Evolutionary conservation across 2,113 vertebrate genomes (phyloP).

Genomic region (Eolophus roseicapilla): DNA sequence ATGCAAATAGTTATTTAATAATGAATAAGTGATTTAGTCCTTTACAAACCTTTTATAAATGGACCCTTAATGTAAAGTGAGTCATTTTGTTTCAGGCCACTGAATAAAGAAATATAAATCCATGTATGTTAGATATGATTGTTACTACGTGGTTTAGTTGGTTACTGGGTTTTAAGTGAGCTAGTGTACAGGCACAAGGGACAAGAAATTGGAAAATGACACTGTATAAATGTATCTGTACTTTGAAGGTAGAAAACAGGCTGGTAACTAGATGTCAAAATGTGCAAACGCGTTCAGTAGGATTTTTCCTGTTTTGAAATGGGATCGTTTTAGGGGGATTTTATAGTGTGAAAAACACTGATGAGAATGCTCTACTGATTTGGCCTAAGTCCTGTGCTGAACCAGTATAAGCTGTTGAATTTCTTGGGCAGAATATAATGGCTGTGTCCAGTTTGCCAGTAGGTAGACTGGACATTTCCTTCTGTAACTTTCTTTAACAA

Average conservation of each 20-base stretch:
- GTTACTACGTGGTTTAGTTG: neutral
- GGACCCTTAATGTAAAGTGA: neutral
- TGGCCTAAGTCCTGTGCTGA: neutral
- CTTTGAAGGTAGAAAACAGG: neutral
- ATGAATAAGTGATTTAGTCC: neutral
- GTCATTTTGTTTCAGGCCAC: neutral
- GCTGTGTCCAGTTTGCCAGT: neutral
- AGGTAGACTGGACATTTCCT: neutral
- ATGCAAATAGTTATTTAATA: neutral
- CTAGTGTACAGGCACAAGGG: neutral
- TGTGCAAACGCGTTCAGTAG: neutral
- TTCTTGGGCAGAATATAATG: fast-evolving
- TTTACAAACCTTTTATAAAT: neutral
- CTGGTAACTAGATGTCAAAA: neutral
- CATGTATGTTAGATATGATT: neutral
- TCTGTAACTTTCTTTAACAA: neutral
- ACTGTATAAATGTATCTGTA: neutral
- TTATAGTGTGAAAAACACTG: neutral
- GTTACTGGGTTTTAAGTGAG: neutral
- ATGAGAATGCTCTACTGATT: neutral
- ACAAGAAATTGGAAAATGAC: neutral
- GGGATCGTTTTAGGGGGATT: neutral
- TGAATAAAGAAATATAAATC: neutral
- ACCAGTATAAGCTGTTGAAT: neutral
- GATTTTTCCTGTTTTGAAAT: neutral